phyloP scores from a whole-genome alignment of 2,888 invertebrate species.

The Camptogramma bilineatum region DNA sequence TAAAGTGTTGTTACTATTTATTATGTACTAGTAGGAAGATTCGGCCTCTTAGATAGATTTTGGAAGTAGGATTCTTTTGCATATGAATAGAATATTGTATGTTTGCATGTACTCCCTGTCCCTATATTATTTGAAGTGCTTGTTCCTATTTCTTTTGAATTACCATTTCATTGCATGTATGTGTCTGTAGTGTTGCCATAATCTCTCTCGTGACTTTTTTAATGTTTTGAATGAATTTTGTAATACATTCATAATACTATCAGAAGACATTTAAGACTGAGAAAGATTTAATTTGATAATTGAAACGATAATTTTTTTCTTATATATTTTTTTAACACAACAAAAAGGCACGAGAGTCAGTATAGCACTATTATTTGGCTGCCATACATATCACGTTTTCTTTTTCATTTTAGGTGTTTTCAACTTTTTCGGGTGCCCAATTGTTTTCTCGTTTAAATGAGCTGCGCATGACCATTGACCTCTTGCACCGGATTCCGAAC shows the following conservation, averaged over 20 bases:
- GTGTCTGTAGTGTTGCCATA: conserved; percentile 54
- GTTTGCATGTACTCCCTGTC: conserved; percentile 58
- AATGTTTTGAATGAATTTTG: background rate
- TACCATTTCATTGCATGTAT: conserved; percentile 73
- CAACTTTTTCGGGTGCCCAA: conserved; percentile 86
- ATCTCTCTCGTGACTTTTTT: conserved; percentile 63
- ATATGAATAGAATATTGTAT: conserved; percentile 23
- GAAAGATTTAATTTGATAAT: too few relatives aligned
- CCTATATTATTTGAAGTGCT: conserved; percentile 44
- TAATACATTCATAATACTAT: background rate
- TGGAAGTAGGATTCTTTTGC: conserved; percentile 3
- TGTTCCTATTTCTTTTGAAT: conserved; percentile 65
- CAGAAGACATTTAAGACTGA: too few relatives aligned
- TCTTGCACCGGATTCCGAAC: conserved; percentile 70
- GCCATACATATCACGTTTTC: conserved; percentile 81
- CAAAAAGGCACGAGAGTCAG: conserved; percentile 58
- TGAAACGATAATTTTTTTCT: background rate
- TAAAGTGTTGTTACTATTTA: background rate
- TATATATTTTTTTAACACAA: background rate
- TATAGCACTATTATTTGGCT: conserved; percentile 49
- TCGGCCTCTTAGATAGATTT: background rate
- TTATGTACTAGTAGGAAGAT: background rate
- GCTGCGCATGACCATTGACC: conserved; percentile 69
- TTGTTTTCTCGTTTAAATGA: conserved; percentile 86
- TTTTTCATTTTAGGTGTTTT: conserved; percentile 86